These are phyloP conservation scores for Mus musculus DNA, from an alignment of 2,113 vertebrate species.

Conservation along the genomic window GRCm39 chr12:91715501-91716000, in stretches of 20 bases:
- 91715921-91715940: neutral
- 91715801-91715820: neutral
- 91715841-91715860: neutral
- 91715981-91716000: neutral
- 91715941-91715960: neutral
- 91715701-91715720: neutral
- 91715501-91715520: neutral
- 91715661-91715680: neutral
- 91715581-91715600: neutral
- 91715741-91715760: neutral
- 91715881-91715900: neutral
- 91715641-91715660: neutral
- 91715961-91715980: neutral
- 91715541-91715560: neutral
- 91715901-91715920: neutral
- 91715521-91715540: neutral
- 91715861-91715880: neutral
- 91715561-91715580: neutral
- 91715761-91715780: neutral
- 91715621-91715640: neutral
- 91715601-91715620: neutral
- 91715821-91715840: neutral
- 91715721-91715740: neutral
- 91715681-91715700: accelerated
- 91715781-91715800: neutral